Percentiles rank a stretch among this genome's conserved stretches.
Evolutionary conservation across 2,888 invertebrate genomes (phyloP).

Genomic region (Drosophila robusta): DNA sequence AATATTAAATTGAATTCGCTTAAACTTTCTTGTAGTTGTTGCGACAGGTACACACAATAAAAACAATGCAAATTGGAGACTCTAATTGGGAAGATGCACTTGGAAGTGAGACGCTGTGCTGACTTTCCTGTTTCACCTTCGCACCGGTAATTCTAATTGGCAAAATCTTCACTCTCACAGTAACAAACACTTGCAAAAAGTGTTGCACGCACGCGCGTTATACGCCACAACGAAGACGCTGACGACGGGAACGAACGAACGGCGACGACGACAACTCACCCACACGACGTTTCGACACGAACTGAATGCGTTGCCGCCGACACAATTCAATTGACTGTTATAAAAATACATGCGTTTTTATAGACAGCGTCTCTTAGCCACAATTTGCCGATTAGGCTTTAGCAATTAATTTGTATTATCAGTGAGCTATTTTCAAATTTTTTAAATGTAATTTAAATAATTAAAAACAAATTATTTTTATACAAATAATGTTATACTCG

Average conservation of each 20-base stretch:
- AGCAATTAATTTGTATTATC: neutral
- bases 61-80: slow-evolving; percentile 21
- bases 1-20: slow-evolving; percentile 13
- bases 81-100: slow-evolving; percentile 30
- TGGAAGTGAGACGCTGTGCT: slow-evolving; percentile 27
- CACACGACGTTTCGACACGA: slow-evolving; percentile 61
- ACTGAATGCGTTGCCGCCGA: slow-evolving; percentile 44
- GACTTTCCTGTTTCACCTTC: slow-evolving; percentile 74
- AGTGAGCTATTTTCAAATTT: neutral
- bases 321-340: slow-evolving; percentile 18
- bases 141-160: slow-evolving; percentile 76
- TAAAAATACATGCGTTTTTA: slow-evolving; percentile 3
- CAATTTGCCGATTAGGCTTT: neutral
- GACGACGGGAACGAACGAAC: slow-evolving; percentile 9
- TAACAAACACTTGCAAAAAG: slow-evolving; percentile 30
- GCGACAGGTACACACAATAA: slow-evolving; percentile 16
- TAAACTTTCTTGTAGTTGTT: slow-evolving; percentile 8
- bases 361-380: neutral
- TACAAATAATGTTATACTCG: slow-evolving; percentile 14
- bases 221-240: slow-evolving; percentile 22
- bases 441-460: slow-evolving; percentile 4
- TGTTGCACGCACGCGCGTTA: slow-evolving; percentile 61
- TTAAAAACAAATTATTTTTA: neutral
- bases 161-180: slow-evolving; percentile 35
- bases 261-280: slow-evolving; percentile 41